Conservation (phyloP, 2,113 vertebrate species). For the Platysteira castanea region DNA sequence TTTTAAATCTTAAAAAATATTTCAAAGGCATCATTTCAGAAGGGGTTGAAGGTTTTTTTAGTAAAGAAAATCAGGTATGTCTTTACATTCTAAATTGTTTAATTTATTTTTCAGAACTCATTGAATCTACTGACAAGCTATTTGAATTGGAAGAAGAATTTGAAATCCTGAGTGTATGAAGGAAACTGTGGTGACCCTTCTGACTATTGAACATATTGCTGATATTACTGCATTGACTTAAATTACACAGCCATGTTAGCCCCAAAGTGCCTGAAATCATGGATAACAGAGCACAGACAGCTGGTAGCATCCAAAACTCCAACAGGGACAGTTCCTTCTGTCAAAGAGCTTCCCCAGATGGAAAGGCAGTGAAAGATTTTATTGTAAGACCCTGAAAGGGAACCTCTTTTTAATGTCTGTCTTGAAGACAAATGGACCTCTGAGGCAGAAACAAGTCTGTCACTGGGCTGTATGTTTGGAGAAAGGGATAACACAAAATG, state of each 20-base stretch:
- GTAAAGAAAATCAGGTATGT: not conserved
- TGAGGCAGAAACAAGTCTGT: not conserved
- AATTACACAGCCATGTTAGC: constrained; percentile 71
- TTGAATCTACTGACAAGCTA: constrained; percentile 85
- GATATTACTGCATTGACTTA: constrained; percentile 55
- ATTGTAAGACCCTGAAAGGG: not conserved
- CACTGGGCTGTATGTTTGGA: not conserved
- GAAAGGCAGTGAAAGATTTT: constrained; percentile 30
- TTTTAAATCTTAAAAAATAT: not conserved
- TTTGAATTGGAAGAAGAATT: constrained; percentile 89
- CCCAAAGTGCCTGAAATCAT: constrained; percentile 78
- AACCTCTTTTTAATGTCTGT: not conserved
- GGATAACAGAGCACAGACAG: constrained; percentile 64
- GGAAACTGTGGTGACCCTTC: constrained; percentile 11
- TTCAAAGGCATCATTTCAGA: not conserved
- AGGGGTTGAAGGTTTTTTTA: not conserved
- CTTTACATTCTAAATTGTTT: not conserved
- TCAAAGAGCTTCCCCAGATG: constrained; percentile 1
- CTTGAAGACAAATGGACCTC: constrained; percentile 9
- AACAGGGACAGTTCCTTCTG: not conserved
- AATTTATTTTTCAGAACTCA: constrained; percentile 74
- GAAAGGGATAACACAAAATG: not conserved
- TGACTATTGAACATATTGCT: constrained; percentile 40
- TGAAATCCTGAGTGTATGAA: constrained; percentile 85
- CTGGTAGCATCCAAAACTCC: constrained; percentile 48